phyloP scores from a whole-genome alignment of 1,140 invertebrate genomes.

The Papilio dardanus region DNA sequence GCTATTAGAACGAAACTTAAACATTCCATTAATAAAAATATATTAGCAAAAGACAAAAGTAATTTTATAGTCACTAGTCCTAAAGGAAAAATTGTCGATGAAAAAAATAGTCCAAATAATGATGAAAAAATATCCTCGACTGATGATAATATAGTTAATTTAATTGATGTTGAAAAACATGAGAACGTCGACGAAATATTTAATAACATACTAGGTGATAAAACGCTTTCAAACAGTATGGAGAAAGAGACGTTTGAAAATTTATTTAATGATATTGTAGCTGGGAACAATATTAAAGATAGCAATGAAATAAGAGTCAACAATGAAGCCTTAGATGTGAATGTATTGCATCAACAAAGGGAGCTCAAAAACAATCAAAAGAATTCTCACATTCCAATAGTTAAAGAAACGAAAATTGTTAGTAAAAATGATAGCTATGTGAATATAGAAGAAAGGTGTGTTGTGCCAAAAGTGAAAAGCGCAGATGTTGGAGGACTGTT shows the following conservation, averaged over 20 bases:
- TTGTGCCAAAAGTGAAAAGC: conserved; percentile 74
- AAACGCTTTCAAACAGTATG: conserved; percentile 57
- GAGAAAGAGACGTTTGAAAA: conserved; percentile 71
- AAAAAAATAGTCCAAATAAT: conserved; percentile 59
- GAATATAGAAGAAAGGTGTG: conserved; percentile 63
- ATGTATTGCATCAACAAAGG: conserved; percentile 35
- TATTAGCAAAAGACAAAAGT: conserved; percentile 79
- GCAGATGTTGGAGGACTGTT: conserved; percentile 66
- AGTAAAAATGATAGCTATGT: conserved; percentile 55
- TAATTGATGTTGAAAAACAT: conserved; percentile 56
- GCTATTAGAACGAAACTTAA: conserved; percentile 80
- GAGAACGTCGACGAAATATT: conserved; percentile 68
- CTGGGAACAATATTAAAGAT: conserved; percentile 48
- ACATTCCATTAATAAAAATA: conserved; percentile 79
- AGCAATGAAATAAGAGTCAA: conserved; percentile 48
- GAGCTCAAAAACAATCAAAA: conserved; percentile 66
- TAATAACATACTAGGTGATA: conserved; percentile 66
- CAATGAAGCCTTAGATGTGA: conserved; percentile 46
- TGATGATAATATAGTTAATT: conserved; percentile 61
- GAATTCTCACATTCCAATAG: conserved; percentile 60
- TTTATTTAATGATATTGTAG: conserved; percentile 67
- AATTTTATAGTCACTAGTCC: conserved; percentile 73
- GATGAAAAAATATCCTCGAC: conserved; percentile 59
- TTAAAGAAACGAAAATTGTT: conserved; percentile 56
- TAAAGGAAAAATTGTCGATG: conserved; percentile 68